Percentiles rank a stretch among this genome's conserved stretches.
phyloP scores from a whole-genome alignment of 2,797 vertebrate species.

The Protonibea diacanthus region DNA sequence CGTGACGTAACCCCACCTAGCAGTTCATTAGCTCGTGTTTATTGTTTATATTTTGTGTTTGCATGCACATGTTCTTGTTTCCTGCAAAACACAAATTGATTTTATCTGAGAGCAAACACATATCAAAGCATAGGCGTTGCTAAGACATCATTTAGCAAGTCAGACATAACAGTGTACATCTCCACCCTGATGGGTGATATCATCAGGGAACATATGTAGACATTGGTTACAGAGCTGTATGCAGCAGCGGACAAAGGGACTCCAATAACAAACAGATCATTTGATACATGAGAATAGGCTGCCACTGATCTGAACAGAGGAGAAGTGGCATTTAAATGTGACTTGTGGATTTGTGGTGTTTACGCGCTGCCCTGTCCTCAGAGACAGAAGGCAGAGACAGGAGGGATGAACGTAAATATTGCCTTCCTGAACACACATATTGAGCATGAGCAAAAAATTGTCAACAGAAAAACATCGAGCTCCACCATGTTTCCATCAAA shows the following conservation, averaged over 20 bases:
- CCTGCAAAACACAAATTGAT: conserved; percentile 68
- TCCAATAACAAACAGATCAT: conserved; percentile 37
- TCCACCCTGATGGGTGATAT: conserved; percentile 68
- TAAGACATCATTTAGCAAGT: conserved; percentile 60
- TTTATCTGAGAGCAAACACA: conserved; percentile 75
- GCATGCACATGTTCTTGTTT: conserved; percentile 64
- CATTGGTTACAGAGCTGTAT: conserved; percentile 27
- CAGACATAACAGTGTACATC: conserved; percentile 76
- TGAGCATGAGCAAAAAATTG: neutral
- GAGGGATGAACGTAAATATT: conserved; percentile 54
- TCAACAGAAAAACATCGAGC: conserved; percentile 41
- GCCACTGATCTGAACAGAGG: conserved; percentile 8
- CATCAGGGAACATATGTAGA: conserved; percentile 27
- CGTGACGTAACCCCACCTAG: conserved; percentile 22
- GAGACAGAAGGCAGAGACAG: conserved; percentile 52
- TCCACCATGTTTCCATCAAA: neutral
- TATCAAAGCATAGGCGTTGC: conserved; percentile 67
- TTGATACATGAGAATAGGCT: conserved; percentile 42
- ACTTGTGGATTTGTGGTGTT: conserved; percentile 51
- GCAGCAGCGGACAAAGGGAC: conserved; percentile 1
- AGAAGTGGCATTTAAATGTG: conserved; percentile 31
- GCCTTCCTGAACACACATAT: conserved; percentile 57
- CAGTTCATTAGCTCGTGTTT: conserved; percentile 36
- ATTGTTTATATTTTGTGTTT: conserved; percentile 42
- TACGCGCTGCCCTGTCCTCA: conserved; percentile 42